A percentile compares a stretch with the other conserved stretches of the same genome.
Evolutionary conservation across 2,797 vertebrate species (phyloP).

Genomic region (Nannoperca obscura): DNA sequence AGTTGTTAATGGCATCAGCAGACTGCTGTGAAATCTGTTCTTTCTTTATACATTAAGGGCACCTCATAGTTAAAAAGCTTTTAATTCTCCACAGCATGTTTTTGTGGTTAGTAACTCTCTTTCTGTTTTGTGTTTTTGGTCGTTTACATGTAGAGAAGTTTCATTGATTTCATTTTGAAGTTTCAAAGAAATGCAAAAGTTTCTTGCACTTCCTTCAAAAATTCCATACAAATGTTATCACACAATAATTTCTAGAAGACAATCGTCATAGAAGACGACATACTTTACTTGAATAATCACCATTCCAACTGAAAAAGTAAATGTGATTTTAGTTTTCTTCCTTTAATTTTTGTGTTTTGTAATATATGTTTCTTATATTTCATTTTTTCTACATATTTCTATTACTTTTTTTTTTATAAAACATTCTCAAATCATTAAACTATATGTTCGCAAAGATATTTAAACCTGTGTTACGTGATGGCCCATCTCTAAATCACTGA

Average conservation of each 20-base stretch:
- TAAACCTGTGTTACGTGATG: neutral
- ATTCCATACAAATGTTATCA: neutral
- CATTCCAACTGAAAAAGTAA: no score
- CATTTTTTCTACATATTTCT: neutral
- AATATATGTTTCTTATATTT: neutral
- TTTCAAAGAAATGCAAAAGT: neutral
- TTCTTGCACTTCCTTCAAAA: neutral
- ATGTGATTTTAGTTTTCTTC: neutral
- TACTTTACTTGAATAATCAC: neutral
- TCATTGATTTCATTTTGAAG: neutral
- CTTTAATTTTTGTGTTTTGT: neutral
- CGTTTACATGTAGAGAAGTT: neutral
- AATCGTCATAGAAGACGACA: neutral
- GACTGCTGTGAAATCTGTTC: constrained; percentile 8
- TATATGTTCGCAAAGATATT: neutral
- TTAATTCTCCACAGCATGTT: neutral
- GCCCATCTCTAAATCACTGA: neutral
- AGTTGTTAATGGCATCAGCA: constrained; percentile 10
- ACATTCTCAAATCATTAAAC: neutral
- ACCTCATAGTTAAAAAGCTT: neutral
- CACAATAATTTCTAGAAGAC: neutral
- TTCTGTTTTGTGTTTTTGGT: neutral
- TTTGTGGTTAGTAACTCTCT: neutral
- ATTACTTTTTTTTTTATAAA: neutral
- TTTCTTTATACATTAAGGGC: neutral